Percentiles rank a stretch among this genome's conserved stretches.
Evolutionary conservation across 2,888 invertebrate species (phyloP).

Genomic region (Eupithecia vulgata): DNA sequence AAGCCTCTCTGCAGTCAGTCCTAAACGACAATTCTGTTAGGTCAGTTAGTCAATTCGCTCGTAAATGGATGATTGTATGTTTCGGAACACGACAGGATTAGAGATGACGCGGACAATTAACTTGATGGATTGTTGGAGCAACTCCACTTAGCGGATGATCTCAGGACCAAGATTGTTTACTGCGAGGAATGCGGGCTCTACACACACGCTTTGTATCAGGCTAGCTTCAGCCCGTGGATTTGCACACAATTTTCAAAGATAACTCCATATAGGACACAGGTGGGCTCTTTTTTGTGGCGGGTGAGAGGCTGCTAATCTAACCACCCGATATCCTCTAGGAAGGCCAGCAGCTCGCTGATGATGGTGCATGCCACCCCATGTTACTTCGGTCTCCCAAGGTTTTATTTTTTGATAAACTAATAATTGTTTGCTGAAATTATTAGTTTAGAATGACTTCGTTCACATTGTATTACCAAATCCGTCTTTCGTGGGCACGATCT

Average conservation of each 20-base stretch:
- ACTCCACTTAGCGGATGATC: constrained; percentile 32
- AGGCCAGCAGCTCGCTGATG: no score
- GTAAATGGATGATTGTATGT: constrained; percentile 54
- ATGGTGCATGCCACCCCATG: no score
- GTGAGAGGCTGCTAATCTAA: no score
- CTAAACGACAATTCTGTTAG: constrained; percentile 23
- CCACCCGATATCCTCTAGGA: no score
- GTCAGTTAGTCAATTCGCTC: constrained; percentile 44
- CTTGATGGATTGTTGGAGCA: constrained; percentile 42
- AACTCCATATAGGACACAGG: no score
- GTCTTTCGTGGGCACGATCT: no score
- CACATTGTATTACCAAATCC: no score
- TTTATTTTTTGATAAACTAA: no score
- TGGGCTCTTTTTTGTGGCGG: no score
- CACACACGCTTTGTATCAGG: neutral
- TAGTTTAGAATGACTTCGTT: no score
- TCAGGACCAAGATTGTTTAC: constrained; percentile 16
- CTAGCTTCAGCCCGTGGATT: neutral
- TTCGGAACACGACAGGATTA: constrained; percentile 44
- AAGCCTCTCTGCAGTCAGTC: constrained; percentile 3
- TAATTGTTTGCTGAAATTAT: no score
- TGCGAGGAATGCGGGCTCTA: neutral
- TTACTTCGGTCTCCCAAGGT: no score
- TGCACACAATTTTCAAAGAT: neutral
- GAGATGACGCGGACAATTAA: constrained; percentile 50